Evolutionary conservation across 2,888 invertebrate genomes (phyloP).

Genomic region (Bedellia somnulentella): DNA sequence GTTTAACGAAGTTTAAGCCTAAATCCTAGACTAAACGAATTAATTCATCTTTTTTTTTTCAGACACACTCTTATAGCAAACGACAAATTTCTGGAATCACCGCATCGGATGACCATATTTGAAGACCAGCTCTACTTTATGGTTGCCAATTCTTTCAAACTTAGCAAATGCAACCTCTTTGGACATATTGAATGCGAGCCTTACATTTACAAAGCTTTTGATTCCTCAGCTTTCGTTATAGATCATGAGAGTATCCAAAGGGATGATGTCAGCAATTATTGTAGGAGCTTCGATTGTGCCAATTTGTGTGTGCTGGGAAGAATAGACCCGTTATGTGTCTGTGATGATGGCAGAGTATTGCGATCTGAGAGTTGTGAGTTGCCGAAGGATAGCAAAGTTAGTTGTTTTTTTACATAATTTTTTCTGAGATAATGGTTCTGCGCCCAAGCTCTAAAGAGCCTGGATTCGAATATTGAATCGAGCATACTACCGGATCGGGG

Average conservation of each 20-base stretch:
- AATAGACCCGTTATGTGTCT: conserved; percentile 47
- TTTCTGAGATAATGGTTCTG: too few species aligned
- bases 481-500: too few species aligned
- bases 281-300: conserved; percentile 47
- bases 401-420: too few species aligned
- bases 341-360: conserved; percentile 40
- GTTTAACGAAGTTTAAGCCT: too few species aligned
- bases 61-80: conserved; percentile 41
- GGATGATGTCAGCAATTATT: conserved; percentile 35
- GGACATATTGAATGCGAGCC: conserved; percentile 47
- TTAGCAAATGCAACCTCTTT: conserved; percentile 64
- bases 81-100: conserved; percentile 47
- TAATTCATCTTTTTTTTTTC: conserved; percentile 11
- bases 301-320: conserved; percentile 63
- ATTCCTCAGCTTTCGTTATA: conserved; percentile 26
- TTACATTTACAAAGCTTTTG: conserved; percentile 35
- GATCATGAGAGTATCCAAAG: conserved; percentile 28
- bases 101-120: conserved; percentile 69
- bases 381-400: conserved; percentile 18
- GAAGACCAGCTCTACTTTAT: conserved; percentile 79
- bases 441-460: too few species aligned
- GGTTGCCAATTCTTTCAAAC: conserved; percentile 49
- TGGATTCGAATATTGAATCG: too few species aligned
- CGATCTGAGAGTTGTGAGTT: conserved; percentile 18
- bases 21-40: too few species aligned